These are phyloP conservation scores for Toxotes jaculatrix DNA, from an alignment of 2,113 vertebrate genomes.

Conservation along the genomic window DNA sequence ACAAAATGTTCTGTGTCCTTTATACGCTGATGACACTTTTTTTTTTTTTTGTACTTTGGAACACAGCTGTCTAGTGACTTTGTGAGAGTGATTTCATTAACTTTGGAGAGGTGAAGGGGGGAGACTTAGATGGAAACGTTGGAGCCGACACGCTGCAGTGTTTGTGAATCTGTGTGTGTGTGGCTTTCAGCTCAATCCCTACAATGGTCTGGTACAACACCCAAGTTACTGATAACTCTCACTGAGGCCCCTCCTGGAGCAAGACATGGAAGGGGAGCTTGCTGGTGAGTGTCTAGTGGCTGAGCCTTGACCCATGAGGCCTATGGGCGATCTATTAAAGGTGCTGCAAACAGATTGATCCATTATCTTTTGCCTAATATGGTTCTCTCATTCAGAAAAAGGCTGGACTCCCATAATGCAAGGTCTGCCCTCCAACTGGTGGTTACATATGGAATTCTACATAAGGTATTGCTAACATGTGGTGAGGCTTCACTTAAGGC, in stretches of 20 bases:
- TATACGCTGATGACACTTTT: background rate
- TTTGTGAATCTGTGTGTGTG: conserved; percentile 3
- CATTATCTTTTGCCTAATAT: background rate
- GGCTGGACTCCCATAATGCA: background rate
- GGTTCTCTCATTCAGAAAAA: conserved; percentile 23
- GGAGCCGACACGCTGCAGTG: conserved; percentile 28
- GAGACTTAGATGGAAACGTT: conserved; percentile 53
- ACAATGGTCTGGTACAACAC: too few species aligned
- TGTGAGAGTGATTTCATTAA: conserved; percentile 52
- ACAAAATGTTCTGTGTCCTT: conserved; percentile 22
- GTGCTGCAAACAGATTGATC: background rate
- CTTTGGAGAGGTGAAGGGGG: conserved; percentile 32
- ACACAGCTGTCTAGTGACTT: conserved; percentile 9
- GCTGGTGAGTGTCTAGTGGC: too few species aligned
- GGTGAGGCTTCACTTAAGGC: conserved; percentile 26
- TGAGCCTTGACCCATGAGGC: too few species aligned
- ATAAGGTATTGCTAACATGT: conserved; percentile 34
- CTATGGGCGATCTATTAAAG: background rate
- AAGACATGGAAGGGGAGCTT: too few species aligned
- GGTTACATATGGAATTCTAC: conserved; percentile 50
- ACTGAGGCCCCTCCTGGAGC: too few species aligned
- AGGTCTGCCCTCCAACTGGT: conserved; percentile 49
- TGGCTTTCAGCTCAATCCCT: too few species aligned
- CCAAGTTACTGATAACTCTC: too few species aligned
- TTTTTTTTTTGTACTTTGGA: background rate